Conservation (phyloP, 2,888 invertebrate species). For the Encarsia formosa region DNA sequence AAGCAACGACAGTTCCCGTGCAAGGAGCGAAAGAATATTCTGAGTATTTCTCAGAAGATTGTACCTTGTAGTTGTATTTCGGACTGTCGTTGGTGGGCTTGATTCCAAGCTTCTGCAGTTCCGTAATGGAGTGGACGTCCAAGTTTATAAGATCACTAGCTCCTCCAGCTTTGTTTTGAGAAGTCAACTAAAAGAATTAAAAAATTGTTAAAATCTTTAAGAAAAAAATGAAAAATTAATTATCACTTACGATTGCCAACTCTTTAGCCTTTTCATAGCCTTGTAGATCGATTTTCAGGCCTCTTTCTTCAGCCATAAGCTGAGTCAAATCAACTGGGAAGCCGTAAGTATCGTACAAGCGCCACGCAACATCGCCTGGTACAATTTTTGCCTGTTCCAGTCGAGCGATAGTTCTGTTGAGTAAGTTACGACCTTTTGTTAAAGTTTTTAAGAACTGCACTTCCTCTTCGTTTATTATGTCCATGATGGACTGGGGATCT, state of each 20-base stretch:
- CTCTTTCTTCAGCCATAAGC: conserved; percentile 96
- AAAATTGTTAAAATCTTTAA: conserved; percentile 4
- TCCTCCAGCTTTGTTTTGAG: conserved; percentile 80
- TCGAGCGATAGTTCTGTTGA: conserved; percentile 87
- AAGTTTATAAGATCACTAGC: conserved; percentile 81
- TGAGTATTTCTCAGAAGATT: conserved; percentile 62
- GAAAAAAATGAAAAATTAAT: neutral
- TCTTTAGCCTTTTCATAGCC: conserved; percentile 91
- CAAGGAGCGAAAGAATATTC: conserved; percentile 74
- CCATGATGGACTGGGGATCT: conserved; percentile 87
- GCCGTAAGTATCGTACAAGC: conserved; percentile 97
- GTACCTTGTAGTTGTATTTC: conserved; percentile 83
- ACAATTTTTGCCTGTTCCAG: conserved; percentile 66
- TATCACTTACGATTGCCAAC: conserved; percentile 64
- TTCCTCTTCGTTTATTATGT: conserved; percentile 97
- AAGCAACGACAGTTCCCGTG: conserved; percentile 73
- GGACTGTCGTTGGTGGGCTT: conserved; percentile 83
- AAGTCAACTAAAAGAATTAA: conserved; percentile 58
- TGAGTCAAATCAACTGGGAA: conserved; percentile 97
- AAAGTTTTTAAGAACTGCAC: conserved; percentile 95
- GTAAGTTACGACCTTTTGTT: conserved; percentile 79
- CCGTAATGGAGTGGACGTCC: conserved; percentile 91
- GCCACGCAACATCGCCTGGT: conserved; percentile 97
- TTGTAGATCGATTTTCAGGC: conserved; percentile 79
- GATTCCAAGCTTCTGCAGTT: conserved; percentile 74